These are phyloP conservation scores for Drosophila bipectinata DNA, from an alignment of 1,140 invertebrate species.

Conservation along the genomic window DNA sequence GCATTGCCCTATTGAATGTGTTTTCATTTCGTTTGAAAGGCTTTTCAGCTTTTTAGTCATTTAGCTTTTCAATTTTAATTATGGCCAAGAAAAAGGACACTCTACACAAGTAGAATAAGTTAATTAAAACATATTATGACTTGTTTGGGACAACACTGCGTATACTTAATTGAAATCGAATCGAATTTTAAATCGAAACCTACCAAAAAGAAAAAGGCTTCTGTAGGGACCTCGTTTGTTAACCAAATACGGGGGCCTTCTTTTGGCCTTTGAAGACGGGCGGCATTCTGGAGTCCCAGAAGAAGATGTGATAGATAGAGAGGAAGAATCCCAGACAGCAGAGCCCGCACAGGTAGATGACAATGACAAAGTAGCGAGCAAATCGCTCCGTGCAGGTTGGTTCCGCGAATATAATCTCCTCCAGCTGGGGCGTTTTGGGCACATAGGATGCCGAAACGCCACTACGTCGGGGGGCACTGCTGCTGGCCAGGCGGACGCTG, in stretches of 20 bases:
- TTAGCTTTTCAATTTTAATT: not conserved
- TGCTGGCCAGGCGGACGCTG: conserved; percentile 64
- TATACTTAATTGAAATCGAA: too few relatives aligned
- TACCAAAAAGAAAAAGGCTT: not conserved
- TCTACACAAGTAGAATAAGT: not conserved
- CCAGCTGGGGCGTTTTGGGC: conserved; percentile 65
- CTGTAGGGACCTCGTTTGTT: conserved; percentile 6
- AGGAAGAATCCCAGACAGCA: conserved; percentile 74
- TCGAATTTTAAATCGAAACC: not conserved
- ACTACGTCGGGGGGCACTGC: conserved; percentile 56
- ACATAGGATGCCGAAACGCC: conserved; percentile 55
- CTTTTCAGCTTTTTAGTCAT: not conserved
- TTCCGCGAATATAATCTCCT: conserved; percentile 68
- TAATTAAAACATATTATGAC: too few relatives aligned
- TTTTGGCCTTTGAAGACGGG: conserved; percentile 75
- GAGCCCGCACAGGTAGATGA: conserved; percentile 75
- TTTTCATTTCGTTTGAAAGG: not conserved
- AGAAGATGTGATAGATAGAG: conserved; percentile 79
- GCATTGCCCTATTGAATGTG: not conserved
- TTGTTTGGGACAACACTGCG: too few relatives aligned
- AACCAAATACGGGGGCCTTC: conserved; percentile 61
- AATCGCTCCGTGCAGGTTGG: conserved; percentile 77
- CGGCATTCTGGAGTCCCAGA: conserved; percentile 82
- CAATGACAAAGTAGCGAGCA: conserved; percentile 70
- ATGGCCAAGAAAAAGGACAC: not conserved